Conservation (phyloP, 2,113 vertebrate genomes). For the Pycnonotus jocosus region DNA sequence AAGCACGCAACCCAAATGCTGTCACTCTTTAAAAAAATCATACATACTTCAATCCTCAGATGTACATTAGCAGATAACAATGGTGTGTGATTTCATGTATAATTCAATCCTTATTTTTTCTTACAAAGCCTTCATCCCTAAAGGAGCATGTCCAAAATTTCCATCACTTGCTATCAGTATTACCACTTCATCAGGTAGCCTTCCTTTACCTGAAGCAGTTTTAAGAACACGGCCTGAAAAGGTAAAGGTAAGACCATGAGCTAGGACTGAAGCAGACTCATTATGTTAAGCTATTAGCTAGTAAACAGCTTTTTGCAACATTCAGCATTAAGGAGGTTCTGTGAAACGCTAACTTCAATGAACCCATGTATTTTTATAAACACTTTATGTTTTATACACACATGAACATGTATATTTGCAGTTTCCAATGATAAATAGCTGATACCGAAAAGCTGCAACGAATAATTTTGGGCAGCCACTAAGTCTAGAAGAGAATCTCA, state of each 20-base stretch:
- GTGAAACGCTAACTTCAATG: background rate
- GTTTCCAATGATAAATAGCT: background rate
- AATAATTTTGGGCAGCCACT: background rate
- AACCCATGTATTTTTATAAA: background rate
- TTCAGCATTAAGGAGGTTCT: background rate
- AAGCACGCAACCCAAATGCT: background rate
- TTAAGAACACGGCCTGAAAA: constrained; percentile 11
- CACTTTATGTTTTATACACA: background rate
- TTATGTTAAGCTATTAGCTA: background rate
- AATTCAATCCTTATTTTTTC: background rate
- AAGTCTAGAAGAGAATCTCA: background rate
- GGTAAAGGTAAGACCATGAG: background rate
- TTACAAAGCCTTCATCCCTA: background rate
- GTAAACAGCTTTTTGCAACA: background rate
- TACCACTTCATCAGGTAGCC: background rate
- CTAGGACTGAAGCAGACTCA: background rate
- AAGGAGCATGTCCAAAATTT: background rate
- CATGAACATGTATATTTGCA: background rate
- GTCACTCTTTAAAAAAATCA: background rate
- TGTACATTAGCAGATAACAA: background rate
- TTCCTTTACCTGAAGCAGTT: constrained; percentile 12
- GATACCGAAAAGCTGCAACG: background rate
- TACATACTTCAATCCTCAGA: background rate
- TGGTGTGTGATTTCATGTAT: background rate
- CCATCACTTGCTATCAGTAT: background rate